Percentiles rank a stretch among this genome's conserved stretches.
Conservation (phyloP, 2,888 invertebrate species). For the Watsonalla cultraria region DNA sequence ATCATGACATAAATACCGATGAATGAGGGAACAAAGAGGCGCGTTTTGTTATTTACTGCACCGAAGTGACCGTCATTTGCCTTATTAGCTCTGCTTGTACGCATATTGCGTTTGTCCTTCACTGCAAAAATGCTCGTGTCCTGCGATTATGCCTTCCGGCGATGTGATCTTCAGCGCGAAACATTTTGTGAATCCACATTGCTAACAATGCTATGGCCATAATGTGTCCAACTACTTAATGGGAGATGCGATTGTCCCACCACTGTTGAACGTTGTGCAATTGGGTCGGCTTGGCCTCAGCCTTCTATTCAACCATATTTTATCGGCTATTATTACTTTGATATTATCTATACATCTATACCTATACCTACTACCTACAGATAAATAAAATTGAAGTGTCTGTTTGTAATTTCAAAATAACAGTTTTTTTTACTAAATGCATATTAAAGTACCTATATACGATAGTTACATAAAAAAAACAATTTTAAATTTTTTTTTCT, state of each 20-base stretch:
- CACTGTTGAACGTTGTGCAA: slow-evolving; percentile 34
- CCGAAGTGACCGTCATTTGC: slow-evolving; percentile 6
- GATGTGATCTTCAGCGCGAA: slow-evolving; percentile 39
- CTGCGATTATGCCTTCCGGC: slow-evolving; percentile 53
- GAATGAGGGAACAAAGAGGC: slow-evolving; percentile 2
- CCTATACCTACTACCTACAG: no score
- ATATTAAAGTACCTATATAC: no score
- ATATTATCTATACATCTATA: no score
- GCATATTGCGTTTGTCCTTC: slow-evolving; percentile 59
- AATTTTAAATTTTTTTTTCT: no score
- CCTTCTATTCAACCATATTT: slow-evolving; percentile 17
- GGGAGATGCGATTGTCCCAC: slow-evolving; percentile 18
- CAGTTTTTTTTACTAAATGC: no score
- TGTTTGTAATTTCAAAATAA: no score
- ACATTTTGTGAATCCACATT: slow-evolving; percentile 40
- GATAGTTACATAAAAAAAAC: no score
- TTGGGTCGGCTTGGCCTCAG: slow-evolving; percentile 32
- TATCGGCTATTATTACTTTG: slow-evolving; percentile 8
- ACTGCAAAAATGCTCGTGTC: slow-evolving; percentile 46
- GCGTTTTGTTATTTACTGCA: slow-evolving; percentile 6
- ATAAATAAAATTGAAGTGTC: no score
- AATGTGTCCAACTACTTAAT: slow-evolving; percentile 18
- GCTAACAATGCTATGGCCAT: slow-evolving; percentile 15
- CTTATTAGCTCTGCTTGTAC: slow-evolving; percentile 47
- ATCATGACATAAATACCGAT: background rate